Conservation (phyloP, 2,113 vertebrate genomes). For the Hirundichthys speculiger region DNA sequence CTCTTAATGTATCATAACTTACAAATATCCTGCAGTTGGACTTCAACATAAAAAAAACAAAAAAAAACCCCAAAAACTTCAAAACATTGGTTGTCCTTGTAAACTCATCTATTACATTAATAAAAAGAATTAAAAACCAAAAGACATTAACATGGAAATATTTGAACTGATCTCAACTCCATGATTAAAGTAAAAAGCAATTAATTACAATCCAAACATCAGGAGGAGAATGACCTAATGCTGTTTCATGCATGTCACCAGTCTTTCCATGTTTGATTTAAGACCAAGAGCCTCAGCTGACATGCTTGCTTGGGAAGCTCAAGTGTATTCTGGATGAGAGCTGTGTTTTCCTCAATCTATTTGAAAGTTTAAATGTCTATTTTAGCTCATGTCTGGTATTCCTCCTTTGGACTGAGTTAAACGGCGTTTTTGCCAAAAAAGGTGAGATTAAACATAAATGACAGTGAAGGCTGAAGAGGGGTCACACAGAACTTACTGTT, state of each 20-base stretch:
- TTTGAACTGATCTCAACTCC: constrained; percentile 37
- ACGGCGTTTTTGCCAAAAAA: constrained; percentile 68
- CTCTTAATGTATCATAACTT: constrained; percentile 8
- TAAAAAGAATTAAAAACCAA: too few relatives aligned
- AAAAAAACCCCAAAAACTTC: constrained; percentile 24
- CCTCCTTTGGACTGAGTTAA: constrained; percentile 51
- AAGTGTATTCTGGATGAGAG: constrained; percentile 70
- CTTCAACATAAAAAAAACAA: constrained; percentile 14
- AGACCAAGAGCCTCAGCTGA: constrained; percentile 62
- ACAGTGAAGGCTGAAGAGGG: constrained; percentile 35
- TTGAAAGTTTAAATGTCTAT: constrained; percentile 59
- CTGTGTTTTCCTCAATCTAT: constrained; percentile 64
- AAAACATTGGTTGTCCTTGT: too few relatives aligned
- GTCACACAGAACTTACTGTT: constrained; percentile 46
- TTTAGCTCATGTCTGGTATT: constrained; percentile 77
- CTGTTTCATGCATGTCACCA: constrained; percentile 43
- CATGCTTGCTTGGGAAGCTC: constrained; percentile 57
- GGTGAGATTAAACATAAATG: constrained; percentile 49
- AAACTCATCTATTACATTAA: too few relatives aligned
- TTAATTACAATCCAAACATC: constrained; percentile 62
- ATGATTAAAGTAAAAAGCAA: constrained; percentile 64
- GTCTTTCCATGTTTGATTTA: constrained; percentile 69
- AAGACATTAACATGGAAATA: constrained; percentile 34
- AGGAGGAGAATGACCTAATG: constrained; percentile 60
- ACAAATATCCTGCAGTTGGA: constrained; percentile 1